phyloP scores from a whole-genome alignment of 2,888 invertebrate species.

The Drosophila borealis region DNA sequence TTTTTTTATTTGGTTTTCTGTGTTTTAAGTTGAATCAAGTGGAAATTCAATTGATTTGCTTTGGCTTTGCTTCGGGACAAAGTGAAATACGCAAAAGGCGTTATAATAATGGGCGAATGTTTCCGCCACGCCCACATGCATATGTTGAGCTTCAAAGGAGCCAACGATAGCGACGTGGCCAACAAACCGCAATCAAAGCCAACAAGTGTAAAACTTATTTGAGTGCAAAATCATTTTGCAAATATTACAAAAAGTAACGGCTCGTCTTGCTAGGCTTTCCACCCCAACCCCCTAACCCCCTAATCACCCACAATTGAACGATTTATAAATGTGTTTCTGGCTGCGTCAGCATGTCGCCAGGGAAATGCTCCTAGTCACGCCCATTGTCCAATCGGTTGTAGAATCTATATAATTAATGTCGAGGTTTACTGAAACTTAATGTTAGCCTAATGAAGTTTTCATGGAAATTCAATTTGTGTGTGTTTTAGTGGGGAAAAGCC shows the following conservation, averaged over 20 bases:
- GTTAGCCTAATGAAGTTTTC: slow-evolving; percentile 32
- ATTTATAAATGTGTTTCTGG: slow-evolving; percentile 11
- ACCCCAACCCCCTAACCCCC: neutral
- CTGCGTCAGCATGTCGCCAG: too few species aligned
- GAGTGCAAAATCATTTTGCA: slow-evolving; percentile 58
- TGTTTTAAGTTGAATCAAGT: slow-evolving; percentile 76
- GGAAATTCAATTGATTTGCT: slow-evolving; percentile 79
- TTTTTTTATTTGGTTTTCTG: slow-evolving; percentile 33
- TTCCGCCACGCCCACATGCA: slow-evolving; percentile 23
- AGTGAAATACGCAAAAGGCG: slow-evolving; percentile 50
- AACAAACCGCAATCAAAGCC: slow-evolving; percentile 26
- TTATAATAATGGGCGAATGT: slow-evolving; percentile 54
- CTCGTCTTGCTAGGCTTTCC: neutral
- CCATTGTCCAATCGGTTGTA: slow-evolving; percentile 44
- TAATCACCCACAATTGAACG: too few species aligned
- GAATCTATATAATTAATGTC: slow-evolving; percentile 45
- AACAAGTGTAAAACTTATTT: slow-evolving; percentile 56
- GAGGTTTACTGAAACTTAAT: neutral
- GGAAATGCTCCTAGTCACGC: neutral
- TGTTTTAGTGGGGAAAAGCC: neutral
- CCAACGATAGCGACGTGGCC: neutral
- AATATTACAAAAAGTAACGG: slow-evolving; percentile 45
- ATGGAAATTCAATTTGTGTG: slow-evolving; percentile 1
- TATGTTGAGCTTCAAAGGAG: slow-evolving; percentile 61
- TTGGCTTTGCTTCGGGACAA: slow-evolving; percentile 55